Evolutionary conservation across 2,888 invertebrate genomes (phyloP).

Genomic region (Lutraria lutraria): DNA sequence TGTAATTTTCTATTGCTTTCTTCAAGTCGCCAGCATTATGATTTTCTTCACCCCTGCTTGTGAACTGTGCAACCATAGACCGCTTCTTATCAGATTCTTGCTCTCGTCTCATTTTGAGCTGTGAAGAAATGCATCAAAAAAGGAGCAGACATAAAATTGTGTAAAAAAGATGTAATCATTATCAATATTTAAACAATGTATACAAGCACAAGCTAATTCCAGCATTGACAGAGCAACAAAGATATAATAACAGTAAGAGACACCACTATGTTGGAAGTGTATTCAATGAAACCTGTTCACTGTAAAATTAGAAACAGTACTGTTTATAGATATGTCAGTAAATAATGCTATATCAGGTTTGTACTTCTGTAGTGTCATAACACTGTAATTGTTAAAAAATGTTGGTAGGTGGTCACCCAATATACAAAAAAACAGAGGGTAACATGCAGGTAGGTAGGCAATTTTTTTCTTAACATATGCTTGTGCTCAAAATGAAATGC

Average conservation of each 20-base stretch:
- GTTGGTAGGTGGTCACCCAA: too few species aligned
- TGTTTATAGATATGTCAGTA: too few species aligned
- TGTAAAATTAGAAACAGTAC: too few species aligned
- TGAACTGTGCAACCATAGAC: constrained; percentile 13
- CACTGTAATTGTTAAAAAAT: too few species aligned
- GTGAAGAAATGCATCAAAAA: background rate
- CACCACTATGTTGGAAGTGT: background rate
- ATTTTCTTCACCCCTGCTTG: constrained; percentile 4
- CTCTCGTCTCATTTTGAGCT: background rate
- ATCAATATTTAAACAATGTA: background rate
- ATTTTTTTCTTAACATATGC: too few species aligned
- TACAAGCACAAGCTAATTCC: background rate
- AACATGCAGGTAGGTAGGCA: too few species aligned
- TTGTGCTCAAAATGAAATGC: too few species aligned
- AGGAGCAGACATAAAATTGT: background rate
- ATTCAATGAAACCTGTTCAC: background rate
- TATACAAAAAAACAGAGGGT: too few species aligned
- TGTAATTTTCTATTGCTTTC: constrained; percentile 66
- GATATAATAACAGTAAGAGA: background rate
- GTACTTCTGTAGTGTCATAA: too few species aligned
- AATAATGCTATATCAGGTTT: too few species aligned
- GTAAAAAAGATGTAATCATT: background rate
- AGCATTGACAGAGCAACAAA: background rate
- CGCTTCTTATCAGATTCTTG: constrained; percentile 1
- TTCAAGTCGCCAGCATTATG: constrained; percentile 45